Evolutionary conservation across 2,113 vertebrate species (phyloP), one percentile per base, ranked within the genome.

Genomic region (Lepisosteus oculatus): DNA sequence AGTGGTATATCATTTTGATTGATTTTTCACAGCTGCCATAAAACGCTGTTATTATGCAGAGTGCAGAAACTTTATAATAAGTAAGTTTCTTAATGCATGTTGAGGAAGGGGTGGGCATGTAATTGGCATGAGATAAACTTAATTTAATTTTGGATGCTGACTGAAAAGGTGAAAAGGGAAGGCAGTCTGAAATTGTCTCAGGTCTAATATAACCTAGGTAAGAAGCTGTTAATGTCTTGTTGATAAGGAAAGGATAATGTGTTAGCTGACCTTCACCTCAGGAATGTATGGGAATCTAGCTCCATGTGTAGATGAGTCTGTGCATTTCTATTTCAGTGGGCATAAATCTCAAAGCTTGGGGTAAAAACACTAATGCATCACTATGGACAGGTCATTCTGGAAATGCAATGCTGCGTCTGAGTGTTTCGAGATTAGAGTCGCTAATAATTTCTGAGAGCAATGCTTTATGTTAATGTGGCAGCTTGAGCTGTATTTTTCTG

Each of bases 391-490:
- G 87, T 89, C 88, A 91, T 93, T 93, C 87, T 3, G 0, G 79
- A 88, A 87, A 84, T 2, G 77, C 82, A 86, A 81, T 80, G 67
- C 73, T 79, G 85, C 79, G 85, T 83, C 89, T 89, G 88, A 90
- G 83, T 80, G 76, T 87, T 88, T 80, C 80, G 84, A 93, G 92
- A 94, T 93, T 90, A 92, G 87, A 81, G 76, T 61, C 78, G 74
- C 88, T 86, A 86, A 83, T 94, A 87, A 91, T 90, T 94, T 84
- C 85, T 90, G 81, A 72, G 85, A 86, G 86, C 87, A 83, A 74
- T 87, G 86, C 86, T 85, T 94, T 92, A 92, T 92, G 90, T 89
- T 93, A 93, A 92, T 92, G 85, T 90, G 89, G 79, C 91, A 77
- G 64, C 78, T 77, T 67, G 67, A 73, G 82, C 86, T 85, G 77